phyloP scores from a whole-genome alignment of 35 echinoderm and acorn worm species.

The Lytechinus variegatus region DNA sequence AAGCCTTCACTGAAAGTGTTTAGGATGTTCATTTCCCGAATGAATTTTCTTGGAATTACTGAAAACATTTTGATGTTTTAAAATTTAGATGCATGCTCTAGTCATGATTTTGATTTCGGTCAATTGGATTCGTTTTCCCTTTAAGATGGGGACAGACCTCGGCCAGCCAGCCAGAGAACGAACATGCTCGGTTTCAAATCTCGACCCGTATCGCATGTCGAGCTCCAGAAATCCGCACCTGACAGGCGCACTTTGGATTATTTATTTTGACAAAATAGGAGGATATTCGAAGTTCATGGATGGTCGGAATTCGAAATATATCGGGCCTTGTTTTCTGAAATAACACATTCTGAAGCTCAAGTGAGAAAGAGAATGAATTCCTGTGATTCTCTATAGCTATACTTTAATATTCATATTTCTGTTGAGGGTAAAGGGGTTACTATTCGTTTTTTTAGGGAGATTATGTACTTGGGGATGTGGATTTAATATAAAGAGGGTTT shows the following conservation, averaged over 20 bases:
- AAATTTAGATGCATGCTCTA: too few species aligned
- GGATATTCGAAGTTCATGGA: constrained; percentile 13
- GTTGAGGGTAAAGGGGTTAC: background rate
- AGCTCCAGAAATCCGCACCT: background rate
- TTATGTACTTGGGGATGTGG: background rate
- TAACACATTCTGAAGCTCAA: constrained; percentile 19
- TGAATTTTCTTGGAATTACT: too few species aligned
- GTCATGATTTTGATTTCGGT: too few species aligned
- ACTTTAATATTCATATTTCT: constrained; percentile 8
- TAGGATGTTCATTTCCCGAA: too few species aligned
- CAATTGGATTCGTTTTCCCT: background rate
- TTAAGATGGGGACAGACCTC: background rate
- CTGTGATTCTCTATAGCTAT: background rate
- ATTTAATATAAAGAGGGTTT: background rate
- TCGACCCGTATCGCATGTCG: background rate
- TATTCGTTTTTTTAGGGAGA: background rate
- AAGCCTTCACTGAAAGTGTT: too few species aligned
- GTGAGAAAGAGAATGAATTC: background rate
- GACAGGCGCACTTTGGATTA: constrained; percentile 20
- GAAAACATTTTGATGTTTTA: too few species aligned
- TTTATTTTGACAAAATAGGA: constrained; percentile 46
- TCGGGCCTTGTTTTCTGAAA: constrained; percentile 24
- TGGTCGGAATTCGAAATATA: constrained; percentile 35
- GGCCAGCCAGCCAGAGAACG: background rate
- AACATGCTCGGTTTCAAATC: background rate